Conservation (phyloP, 2,888 invertebrate genomes). For the Cyclophora punctaria region DNA sequence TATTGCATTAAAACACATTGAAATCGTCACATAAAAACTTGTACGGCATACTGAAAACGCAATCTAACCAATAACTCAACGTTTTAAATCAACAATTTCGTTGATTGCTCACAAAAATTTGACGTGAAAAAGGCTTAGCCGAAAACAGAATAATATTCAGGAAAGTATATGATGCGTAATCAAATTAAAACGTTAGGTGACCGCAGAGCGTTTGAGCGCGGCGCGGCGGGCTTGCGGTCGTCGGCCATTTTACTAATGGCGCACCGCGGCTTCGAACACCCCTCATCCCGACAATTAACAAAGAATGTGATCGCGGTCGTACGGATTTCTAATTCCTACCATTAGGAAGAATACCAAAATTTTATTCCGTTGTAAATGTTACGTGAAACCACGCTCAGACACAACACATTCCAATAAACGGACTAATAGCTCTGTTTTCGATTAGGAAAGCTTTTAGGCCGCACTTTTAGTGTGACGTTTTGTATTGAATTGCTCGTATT, state of each 20-base stretch:
- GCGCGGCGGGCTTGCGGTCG: conserved; percentile 7
- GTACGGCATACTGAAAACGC: too few species aligned
- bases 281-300: conserved; percentile 3
- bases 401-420: too few species aligned
- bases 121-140: background rate
- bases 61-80: background rate
- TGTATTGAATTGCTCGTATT: too few species aligned
- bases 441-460: too few species aligned
- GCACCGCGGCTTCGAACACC: background rate
- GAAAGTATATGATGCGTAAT: conserved; percentile 6
- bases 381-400: too few species aligned
- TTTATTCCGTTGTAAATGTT: too few species aligned
- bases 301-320: conserved; percentile 3
- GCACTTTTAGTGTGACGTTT: too few species aligned
- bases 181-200: conserved; percentile 13
- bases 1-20: too few species aligned
- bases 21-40: too few species aligned
- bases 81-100: background rate
- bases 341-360: background rate
- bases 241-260: conserved; percentile 8
- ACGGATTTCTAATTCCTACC: background rate
- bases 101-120: background rate
- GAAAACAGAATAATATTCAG: conserved; percentile 1
- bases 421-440: too few species aligned
- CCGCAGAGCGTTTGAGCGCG: conserved; percentile 5